Evolutionary conservation across 2,113 vertebrate genomes (phyloP), one percentile per base, ranked within the genome.

Genomic region (Marmota flaviventris): DNA sequence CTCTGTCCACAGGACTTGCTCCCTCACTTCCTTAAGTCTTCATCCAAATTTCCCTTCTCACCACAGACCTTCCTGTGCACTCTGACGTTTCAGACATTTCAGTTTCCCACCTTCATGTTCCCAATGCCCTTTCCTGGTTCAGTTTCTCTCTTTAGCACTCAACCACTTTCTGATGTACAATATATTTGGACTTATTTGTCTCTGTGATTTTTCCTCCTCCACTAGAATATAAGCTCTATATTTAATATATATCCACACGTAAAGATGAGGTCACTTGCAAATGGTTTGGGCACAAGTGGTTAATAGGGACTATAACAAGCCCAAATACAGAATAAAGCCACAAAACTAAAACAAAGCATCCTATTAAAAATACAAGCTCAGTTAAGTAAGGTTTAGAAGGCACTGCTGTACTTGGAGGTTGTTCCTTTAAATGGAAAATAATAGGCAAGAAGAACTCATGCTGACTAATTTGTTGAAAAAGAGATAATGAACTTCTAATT

Each of bases 401-500:
- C 10, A 56, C 20, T 6, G 4, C 2, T 79, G 0, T 70, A 37
- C 37, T 72, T 67, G 48, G 72, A 94, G 48, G n/a, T 48, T 2
- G 10, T 70, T 95, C 42, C 42, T 86, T 84, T 89, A 75, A 61
- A 5, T 78, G 83, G 37, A 63, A 91, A 88, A 56, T 78, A 45
- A 83, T 81, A 78, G 76, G 16, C 37, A 67, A 94, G 75, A 67
- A 94, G 75, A 94, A 67, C 20, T 81, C 27, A 58, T 48, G 37
- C 65, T 91, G 75, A 91, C 56, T 88, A 67, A 91, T 88, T 89
- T 85, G 69, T 73, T 90, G 61, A 92, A 95, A 96, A 86, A 76
- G 72, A 87, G 65, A 94, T 39, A 85, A 67, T 93, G 13, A 92
- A 85, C 2, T 69, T 76, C 76, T 27, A 42, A 63, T 85, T 91